phyloP scores from a whole-genome alignment of 2,113 vertebrate species.

The Nothobranchius kuhntae region DNA sequence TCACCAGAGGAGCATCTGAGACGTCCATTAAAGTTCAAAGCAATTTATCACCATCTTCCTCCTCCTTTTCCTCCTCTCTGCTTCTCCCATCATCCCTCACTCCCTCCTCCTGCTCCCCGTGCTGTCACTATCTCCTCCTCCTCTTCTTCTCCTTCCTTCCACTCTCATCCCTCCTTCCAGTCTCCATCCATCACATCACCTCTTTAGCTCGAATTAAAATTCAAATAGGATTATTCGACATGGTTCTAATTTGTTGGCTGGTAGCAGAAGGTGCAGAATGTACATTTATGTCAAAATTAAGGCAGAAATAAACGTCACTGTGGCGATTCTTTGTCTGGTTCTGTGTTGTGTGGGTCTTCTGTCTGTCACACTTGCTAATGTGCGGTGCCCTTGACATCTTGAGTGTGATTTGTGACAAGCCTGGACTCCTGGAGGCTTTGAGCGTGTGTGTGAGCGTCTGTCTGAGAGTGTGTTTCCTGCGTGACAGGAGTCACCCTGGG shows the following conservation, averaged over 20 bases:
- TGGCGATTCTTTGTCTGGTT: conserved; percentile 4
- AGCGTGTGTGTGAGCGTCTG: conserved; percentile 21
- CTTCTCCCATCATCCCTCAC: conserved; percentile 48
- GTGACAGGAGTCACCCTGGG: conserved; percentile 63
- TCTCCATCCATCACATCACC: conserved; percentile 52
- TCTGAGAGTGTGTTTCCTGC: conserved; percentile 15
- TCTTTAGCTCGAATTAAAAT: conserved; percentile 49
- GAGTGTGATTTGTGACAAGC: conserved; percentile 76
- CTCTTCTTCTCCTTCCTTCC: conserved; percentile 39
- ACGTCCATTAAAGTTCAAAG: conserved; percentile 79
- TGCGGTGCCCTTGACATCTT: conserved; percentile 73
- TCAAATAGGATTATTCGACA: conserved; percentile 54
- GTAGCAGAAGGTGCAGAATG: conserved; percentile 30
- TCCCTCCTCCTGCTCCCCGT: conserved; percentile 32
- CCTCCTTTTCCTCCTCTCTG: conserved; percentile 34
- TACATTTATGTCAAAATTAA: conserved; percentile 13
- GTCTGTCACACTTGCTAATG: conserved; percentile 68
- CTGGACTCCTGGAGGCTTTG: conserved; percentile 57
- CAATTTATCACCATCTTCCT: conserved; percentile 70
- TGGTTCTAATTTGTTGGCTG: conserved; percentile 32
- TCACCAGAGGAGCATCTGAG: conserved; percentile 72
- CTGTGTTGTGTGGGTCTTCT: conserved; percentile 35
- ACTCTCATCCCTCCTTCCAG: conserved; percentile 30
- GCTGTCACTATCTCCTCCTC: conserved; percentile 62
- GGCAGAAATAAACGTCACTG: conserved; percentile 2